These are phyloP conservation scores for Anoura caudifer DNA, from an alignment of 2,113 vertebrate species.

Conservation along the genomic window DNA sequence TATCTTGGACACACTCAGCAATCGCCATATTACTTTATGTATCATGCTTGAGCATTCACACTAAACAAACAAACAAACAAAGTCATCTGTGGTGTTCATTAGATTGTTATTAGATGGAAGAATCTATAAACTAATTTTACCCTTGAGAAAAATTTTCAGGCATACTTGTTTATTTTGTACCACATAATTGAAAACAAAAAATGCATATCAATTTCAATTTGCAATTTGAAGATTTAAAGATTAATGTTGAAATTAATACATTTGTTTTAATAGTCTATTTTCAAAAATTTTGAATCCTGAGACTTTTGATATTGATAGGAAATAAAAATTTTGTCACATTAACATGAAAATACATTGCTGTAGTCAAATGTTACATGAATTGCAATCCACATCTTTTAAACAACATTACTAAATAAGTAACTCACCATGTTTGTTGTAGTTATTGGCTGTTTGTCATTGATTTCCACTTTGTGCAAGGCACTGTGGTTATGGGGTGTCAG, in stretches of 20 bases:
- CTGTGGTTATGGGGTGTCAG: too few species aligned
- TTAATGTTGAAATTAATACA: not conserved
- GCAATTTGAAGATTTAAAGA: not conserved
- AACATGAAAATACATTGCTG: not conserved
- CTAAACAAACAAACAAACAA: not conserved
- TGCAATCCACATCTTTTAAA: not conserved
- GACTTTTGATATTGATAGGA: not conserved
- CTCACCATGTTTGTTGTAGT: not conserved
- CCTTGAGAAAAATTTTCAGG: not conserved
- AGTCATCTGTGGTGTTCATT: not conserved
- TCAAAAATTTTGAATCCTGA: not conserved
- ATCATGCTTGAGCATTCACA: conserved; percentile 4
- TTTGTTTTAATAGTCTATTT: not conserved
- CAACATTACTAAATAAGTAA: not conserved
- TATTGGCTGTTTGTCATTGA: too few species aligned
- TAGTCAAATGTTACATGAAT: not conserved
- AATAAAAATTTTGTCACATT: not conserved
- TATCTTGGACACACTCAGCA: not conserved
- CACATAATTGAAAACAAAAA: not conserved
- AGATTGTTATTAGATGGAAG: not conserved
- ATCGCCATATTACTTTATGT: not conserved
- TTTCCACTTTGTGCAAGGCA: too few species aligned
- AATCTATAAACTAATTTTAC: not conserved
- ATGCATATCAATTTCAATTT: not conserved
- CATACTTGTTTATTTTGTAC: not conserved